Evolutionary conservation across 2,113 vertebrate genomes (phyloP).

Genomic region (Echinops telfairi): DNA sequence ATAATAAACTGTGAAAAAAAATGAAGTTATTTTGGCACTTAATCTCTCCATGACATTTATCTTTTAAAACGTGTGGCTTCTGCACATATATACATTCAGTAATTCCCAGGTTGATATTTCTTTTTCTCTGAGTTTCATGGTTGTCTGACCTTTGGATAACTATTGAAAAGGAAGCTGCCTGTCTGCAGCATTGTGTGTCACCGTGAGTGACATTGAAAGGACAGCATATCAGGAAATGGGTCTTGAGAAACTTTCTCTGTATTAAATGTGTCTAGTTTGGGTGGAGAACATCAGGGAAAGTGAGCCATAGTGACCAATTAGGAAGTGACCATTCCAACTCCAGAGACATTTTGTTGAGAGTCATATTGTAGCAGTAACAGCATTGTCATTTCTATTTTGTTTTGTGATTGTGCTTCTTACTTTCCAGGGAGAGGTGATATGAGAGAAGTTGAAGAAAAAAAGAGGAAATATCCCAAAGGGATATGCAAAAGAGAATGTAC

Average conservation of each 20-base stretch:
- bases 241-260: not conserved
- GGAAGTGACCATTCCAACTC: not conserved
- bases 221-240: not conserved
- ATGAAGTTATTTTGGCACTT: not conserved
- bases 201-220: fast-evolving
- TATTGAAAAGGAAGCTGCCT: not conserved
- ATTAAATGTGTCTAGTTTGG: conserved; percentile 6
- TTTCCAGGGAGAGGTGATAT: not conserved
- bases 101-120: conserved; percentile 38
- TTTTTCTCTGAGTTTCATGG: conserved; percentile 37
- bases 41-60: conserved; percentile 41
- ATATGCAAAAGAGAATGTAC: not conserved
- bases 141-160: conserved; percentile 67
- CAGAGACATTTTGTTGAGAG: not conserved
- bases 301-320: not conserved
- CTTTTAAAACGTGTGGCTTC: conserved; percentile 50
- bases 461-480: not conserved
- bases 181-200: not conserved
- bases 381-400: not conserved
- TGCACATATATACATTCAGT: not conserved
- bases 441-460: not conserved
- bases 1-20: not conserved
- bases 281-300: not conserved
- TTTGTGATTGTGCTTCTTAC: fast-evolving
- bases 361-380: fast-evolving